phyloP scores from a whole-genome alignment of 1,140 invertebrate genomes.

The Octopus bimaculoides region DNA sequence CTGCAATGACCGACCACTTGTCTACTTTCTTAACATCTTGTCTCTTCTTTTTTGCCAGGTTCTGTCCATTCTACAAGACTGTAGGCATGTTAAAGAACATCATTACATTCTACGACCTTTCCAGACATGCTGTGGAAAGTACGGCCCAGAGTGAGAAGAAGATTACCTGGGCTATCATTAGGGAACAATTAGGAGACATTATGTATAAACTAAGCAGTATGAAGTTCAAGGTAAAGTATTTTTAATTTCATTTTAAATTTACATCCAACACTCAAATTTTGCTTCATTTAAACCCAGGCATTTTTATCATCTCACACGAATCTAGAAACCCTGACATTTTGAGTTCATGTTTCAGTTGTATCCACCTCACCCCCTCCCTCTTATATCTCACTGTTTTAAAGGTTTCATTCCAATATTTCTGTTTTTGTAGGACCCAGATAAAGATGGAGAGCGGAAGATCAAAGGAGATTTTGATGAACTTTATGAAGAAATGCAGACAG shows the following conservation, averaged over 20 bases:
- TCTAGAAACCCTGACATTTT: too few relatives aligned
- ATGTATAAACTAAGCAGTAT: conserved; percentile 97
- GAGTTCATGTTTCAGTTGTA: too few relatives aligned
- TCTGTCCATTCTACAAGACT: conserved; percentile 99
- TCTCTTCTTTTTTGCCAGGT: conserved; percentile 62
- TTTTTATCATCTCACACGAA: too few relatives aligned
- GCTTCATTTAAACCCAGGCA: too few relatives aligned
- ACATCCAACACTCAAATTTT: too few relatives aligned
- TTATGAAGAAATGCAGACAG: conserved; percentile 56
- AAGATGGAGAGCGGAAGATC: conserved; percentile 97
- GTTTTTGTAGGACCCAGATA: conserved; percentile 82
- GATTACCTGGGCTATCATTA: conserved; percentile 97
- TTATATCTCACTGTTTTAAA: too few relatives aligned
- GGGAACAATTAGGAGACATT: conserved; percentile 93
- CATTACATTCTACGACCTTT: conserved; percentile 97
- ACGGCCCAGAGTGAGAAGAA: conserved; percentile 99
- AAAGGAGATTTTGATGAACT: conserved; percentile 82
- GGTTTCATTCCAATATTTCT: too few relatives aligned
- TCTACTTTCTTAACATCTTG: too few relatives aligned
- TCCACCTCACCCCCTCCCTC: too few relatives aligned
- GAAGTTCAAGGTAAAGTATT: conserved; percentile 91
- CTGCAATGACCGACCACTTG: too few relatives aligned
- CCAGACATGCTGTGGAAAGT: conserved; percentile 95
- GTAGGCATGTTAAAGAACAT: conserved; percentile 98
- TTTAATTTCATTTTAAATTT: too few relatives aligned